Percentiles rank a stretch among this genome's conserved stretches.
Conservation (phyloP, 2,888 invertebrate species). For the Cantharis rustica region DNA sequence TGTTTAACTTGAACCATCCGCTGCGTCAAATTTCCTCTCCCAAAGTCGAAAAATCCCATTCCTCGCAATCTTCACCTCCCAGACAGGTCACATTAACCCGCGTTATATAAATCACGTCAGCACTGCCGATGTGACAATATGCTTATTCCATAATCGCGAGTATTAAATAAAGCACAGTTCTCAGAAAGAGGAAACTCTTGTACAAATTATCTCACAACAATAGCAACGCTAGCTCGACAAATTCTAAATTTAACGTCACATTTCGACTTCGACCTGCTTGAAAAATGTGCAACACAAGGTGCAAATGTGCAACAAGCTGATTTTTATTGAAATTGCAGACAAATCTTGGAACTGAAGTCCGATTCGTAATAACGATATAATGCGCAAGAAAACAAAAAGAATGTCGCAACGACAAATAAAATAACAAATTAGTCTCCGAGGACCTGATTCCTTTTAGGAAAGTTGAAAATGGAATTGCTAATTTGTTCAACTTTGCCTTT, state of each 20-base stretch:
- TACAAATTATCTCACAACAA: slow-evolving; percentile 14
- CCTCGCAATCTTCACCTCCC: not conserved
- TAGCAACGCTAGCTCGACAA: not conserved
- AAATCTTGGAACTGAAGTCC: not conserved
- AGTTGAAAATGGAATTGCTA: not conserved
- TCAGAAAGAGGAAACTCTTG: slow-evolving; percentile 14
- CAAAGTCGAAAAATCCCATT: not conserved
- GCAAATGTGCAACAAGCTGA: not conserved
- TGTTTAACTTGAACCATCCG: not conserved
- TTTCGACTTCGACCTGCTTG: not conserved
- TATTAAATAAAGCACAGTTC: slow-evolving; percentile 7
- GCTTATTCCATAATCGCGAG: slow-evolving; percentile 6
- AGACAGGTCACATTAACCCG: not conserved
- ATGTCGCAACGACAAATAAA: not conserved
- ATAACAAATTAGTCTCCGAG: not conserved
- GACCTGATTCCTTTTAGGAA: not conserved
- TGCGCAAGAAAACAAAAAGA: not conserved
- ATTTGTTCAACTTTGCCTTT: not conserved
- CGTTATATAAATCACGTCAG: not conserved
- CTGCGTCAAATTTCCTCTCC: not conserved
- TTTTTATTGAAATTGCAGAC: not conserved
- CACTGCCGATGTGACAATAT: not conserved
- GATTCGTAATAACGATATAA: not conserved
- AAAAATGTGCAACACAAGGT: not conserved
- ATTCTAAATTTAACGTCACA: not conserved